phyloP scores from a whole-genome alignment of 1,140 invertebrate species.

The Sesamia nonagrioides region DNA sequence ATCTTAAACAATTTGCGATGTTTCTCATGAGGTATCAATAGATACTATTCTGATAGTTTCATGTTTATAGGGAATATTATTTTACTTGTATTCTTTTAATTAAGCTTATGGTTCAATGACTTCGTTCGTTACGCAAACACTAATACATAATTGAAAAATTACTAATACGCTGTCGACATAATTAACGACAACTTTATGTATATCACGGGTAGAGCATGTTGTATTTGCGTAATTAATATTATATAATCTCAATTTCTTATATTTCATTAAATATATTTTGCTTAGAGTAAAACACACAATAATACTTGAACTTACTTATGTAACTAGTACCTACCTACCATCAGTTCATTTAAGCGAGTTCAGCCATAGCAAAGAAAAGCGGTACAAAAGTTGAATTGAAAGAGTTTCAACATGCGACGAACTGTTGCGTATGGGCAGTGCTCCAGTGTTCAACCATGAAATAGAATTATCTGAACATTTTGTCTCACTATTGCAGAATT shows the following conservation, averaged over 20 bases:
- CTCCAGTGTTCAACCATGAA: constrained; percentile 47
- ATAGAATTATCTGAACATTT: constrained; percentile 47
- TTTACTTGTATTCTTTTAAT: too few relatives aligned
- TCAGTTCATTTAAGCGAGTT: constrained; percentile 44
- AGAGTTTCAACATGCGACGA: constrained; percentile 48
- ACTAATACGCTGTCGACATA: neutral
- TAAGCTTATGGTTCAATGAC: too few relatives aligned
- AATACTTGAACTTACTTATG: constrained; percentile 11
- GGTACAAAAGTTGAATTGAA: constrained; percentile 23
- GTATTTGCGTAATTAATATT: neutral
- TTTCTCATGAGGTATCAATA: too few relatives aligned
- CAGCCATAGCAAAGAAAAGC: constrained; percentile 19
- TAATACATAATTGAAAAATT: neutral
- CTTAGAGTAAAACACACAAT: constrained; percentile 16
- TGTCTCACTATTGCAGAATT: constrained; percentile 34
- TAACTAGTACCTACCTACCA: constrained; percentile 21
- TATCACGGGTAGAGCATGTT: neutral
- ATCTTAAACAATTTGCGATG: too few relatives aligned
- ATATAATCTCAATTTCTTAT: neutral
- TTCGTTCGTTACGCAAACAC: neutral
- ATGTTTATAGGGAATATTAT: too few relatives aligned
- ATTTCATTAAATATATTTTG: constrained; percentile 4
- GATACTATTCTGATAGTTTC: too few relatives aligned
- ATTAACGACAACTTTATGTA: neutral
- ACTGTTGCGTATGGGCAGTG: constrained; percentile 42